These are phyloP conservation scores for Phainopepla nitens DNA, from an alignment of 2,113 vertebrate species.

Conservation along the genomic window DNA sequence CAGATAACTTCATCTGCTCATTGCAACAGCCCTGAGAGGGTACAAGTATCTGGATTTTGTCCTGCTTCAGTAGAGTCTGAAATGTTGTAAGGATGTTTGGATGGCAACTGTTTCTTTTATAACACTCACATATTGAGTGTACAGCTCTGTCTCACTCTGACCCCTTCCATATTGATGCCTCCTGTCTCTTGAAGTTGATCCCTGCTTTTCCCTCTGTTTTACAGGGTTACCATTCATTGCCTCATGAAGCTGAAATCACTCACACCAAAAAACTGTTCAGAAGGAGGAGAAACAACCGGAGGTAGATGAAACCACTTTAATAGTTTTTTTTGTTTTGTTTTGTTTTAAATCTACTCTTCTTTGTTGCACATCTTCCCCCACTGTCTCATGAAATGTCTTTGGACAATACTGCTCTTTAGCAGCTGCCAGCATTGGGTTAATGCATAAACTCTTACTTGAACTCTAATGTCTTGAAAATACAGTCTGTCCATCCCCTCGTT, in stretches of 20 bases:
- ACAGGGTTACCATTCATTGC: conserved; percentile 86
- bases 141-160: background rate
- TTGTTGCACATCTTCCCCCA: accelerated
- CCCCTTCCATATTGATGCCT: background rate
- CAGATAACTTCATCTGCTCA: background rate
- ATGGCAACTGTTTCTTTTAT: background rate
- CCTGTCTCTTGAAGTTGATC: background rate
- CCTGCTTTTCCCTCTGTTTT: background rate
- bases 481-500: background rate
- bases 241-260: conserved; percentile 90
- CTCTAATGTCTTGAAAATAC: background rate
- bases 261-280: conserved; percentile 95
- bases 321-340: background rate
- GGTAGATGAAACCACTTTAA: conserved; percentile 68
- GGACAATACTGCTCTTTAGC: background rate
- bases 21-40: background rate
- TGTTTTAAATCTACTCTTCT: background rate
- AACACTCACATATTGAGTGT: background rate
- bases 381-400: background rate
- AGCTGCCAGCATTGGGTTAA: background rate
- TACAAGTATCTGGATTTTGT: background rate
- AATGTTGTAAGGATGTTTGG: background rate
- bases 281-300: conserved; percentile 85
- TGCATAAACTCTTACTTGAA: background rate
- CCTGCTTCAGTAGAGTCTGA: background rate